A percentile compares a stretch with the other conserved stretches of the same genome.
Conservation (phyloP, 1,140 invertebrate species). For the Brachionus rotundiformis region DNA sequence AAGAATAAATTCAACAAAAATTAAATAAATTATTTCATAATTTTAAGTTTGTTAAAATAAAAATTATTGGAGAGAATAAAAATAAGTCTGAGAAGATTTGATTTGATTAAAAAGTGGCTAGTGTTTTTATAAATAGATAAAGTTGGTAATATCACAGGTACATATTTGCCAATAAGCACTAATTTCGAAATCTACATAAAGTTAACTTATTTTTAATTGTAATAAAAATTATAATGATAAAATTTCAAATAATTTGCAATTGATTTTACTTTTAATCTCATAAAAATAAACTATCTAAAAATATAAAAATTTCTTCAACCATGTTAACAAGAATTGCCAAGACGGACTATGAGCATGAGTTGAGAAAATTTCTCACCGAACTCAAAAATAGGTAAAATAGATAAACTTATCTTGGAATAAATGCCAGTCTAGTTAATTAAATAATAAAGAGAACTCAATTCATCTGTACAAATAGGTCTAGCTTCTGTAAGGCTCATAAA, state of each 20-base stretch:
- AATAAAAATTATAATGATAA: neutral
- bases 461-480: slow-evolving; percentile 1
- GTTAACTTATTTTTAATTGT: neutral
- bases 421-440: neutral
- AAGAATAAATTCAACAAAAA: too few relatives aligned
- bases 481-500: slow-evolving; percentile 27
- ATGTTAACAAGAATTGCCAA: neutral
- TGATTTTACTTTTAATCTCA: neutral
- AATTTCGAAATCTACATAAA: neutral
- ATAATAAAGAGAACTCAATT: slow-evolving; percentile 17
- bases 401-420: neutral
- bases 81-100: too few relatives aligned
- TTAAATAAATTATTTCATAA: too few relatives aligned
- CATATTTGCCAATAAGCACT: too few relatives aligned
- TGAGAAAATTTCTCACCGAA: slow-evolving; percentile 26
- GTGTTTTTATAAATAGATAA: too few relatives aligned
- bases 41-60: too few relatives aligned
- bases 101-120: too few relatives aligned
- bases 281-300: neutral
- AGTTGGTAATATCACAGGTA: too few relatives aligned
- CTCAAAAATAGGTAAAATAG: slow-evolving; percentile 13
- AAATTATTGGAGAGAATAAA: too few relatives aligned
- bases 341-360: neutral
- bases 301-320: neutral
- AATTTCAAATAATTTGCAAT: slow-evolving; percentile 39